Evolutionary conservation across 2,113 vertebrate genomes (phyloP), one percentile per base, ranked within the genome.

Genomic region (Tachuris rubrigastra): DNA sequence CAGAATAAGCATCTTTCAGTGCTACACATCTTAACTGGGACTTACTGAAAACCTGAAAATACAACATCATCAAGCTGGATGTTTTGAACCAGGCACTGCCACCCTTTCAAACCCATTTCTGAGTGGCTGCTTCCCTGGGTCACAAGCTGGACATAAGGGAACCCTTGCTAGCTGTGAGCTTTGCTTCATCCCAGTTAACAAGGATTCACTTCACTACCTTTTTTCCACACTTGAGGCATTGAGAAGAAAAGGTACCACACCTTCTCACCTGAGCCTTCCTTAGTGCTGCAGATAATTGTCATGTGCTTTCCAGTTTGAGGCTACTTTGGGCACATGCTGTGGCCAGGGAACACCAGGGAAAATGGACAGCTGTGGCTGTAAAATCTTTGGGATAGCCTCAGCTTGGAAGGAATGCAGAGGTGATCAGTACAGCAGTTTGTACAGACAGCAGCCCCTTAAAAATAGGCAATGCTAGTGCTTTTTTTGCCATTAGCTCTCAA

Each of bases 341-440:
- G 2, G 46, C 53, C 49, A 50, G 49, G 67, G 62, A 39, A 37
- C 6, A 6, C 10, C 37, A 41, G 50, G 44, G 6, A 59, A 76
- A 50, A 31, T 0, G 1, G 14, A 41, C 25, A 49, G 18, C 28
- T 2, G 1, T 2, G 4, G 7, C 68, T 2, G 1, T 63, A 25
- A 71, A 71, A 53, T 53, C n/a, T 81, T 53, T 41, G 68, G 19
- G 49, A 31, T n/a, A 79, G 49, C 25, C 49, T 28, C 59, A 78
- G 15, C 30, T 63, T 68, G 24, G 49, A 63, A 47, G 37, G 35
- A 75, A 59, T 0, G 0, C 0, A 0, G 27, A 37, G 75, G 35
- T 20, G 30, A 65, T 46, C 28, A 27, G 25, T 2, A 4, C 46
- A 66, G 19, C 22, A 33, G 46, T 42, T 47, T 33, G n/a, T 53